Conservation (phyloP, 1,140 invertebrate species). For the Glomeris maerens region DNA sequence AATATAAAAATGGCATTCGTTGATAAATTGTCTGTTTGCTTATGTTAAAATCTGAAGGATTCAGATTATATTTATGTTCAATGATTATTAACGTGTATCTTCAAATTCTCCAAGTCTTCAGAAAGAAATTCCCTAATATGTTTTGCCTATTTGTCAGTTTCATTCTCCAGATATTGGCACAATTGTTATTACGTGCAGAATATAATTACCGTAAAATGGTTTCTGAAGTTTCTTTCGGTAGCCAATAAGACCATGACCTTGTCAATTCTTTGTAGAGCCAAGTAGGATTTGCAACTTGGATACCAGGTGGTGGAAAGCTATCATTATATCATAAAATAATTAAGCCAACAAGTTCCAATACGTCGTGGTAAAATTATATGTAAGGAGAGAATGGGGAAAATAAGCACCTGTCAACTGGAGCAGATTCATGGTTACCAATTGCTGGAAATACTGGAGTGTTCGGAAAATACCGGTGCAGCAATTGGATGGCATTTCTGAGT, state of each 20-base stretch:
- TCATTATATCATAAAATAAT: conserved; percentile 2
- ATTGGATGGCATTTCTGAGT: conserved; percentile 39
- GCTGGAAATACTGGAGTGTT: conserved; percentile 50
- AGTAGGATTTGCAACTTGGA: conserved; percentile 4
- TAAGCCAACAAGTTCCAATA: conserved; percentile 1
- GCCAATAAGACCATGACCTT: conserved; percentile 42
- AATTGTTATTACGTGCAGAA: neutral
- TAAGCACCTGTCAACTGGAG: conserved; percentile 61
- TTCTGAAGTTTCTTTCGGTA: conserved; percentile 43
- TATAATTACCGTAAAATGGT: conserved; percentile 25
- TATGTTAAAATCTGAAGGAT: no score
- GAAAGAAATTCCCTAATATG: no score
- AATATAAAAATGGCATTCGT: no score
- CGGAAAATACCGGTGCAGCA: conserved; percentile 45
- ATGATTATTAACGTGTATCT: no score
- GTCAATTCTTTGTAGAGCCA: conserved; percentile 47
- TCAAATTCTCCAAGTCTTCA: no score
- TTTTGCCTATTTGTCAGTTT: neutral
- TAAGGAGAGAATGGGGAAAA: conserved; percentile 20
- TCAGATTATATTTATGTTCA: no score
- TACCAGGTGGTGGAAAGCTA: conserved; percentile 7
- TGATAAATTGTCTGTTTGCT: no score
- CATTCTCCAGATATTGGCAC: neutral
- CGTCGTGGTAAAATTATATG: neutral
- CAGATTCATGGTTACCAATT: conserved; percentile 78